Evolutionary conservation across 1,140 invertebrate genomes (phyloP), one percentile per base, ranked within the genome.

Genomic region (Ctenoplectra terminalis): DNA sequence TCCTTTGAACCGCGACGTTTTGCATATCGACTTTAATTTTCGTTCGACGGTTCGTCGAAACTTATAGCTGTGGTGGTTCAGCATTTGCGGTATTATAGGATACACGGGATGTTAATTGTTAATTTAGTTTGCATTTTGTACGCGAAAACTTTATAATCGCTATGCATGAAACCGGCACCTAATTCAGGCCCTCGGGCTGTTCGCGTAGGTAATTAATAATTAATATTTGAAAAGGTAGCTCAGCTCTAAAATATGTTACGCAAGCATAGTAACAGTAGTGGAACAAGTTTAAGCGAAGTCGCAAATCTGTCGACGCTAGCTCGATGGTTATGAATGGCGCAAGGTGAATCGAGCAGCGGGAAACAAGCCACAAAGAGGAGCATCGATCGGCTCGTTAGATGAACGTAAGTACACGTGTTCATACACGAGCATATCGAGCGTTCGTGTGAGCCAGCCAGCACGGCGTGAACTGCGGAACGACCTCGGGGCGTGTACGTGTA

Each of bases 401-500:
- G 61, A 15, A 37, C 37, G 52, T 52, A 72, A 31, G 54, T 85
- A 81, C 76, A 74, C 75, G 26, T 43, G 82, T 58, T 46, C 58
- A 23, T 40, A 61, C 79, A 77, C 70, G 50, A 43, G 37, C 64
- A 54, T 11, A 43, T 13, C 9, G n/a, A 11, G 7, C 5, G 63
- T 43, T 17, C 37, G 26, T 66, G 64, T 20, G 64, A 23, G 40
- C 26, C 9, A 20, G 17, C 26, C 71, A 43, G 66, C 34, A 9
- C 43, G 52, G 75, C 54, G 74, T 58, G 66, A 79, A 86, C 70
- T 23, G 70, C 17, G 56, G 58, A 40, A 71, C 83, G 84, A 85
- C 84, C 83, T 85, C 85, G 79, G 69, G 73, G 78, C 84, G 40
- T 82, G 84, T 79, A 48, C 78, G 15, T 79, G 63, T 76, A 86